These are phyloP conservation scores for Pemphigus obesinymphae DNA, from an alignment of 1,140 invertebrate species.

Conservation along the genomic window DNA sequence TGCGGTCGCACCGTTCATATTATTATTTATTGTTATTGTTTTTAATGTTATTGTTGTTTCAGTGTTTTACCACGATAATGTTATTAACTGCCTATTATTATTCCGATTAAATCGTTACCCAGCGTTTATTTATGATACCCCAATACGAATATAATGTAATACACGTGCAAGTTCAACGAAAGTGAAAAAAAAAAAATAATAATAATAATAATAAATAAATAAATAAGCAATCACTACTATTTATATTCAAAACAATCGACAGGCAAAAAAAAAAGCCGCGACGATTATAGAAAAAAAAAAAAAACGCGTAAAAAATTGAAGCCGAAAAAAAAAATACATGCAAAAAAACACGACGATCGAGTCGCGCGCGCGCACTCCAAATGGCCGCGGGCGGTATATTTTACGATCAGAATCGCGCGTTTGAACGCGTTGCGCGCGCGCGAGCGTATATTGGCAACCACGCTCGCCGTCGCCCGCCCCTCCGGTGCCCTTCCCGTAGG, in stretches of 20 bases:
- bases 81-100: too few relatives aligned
- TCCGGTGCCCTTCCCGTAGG: background rate
- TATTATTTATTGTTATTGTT: background rate
- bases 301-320: too few relatives aligned
- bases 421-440: background rate
- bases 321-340: too few relatives aligned
- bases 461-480: background rate
- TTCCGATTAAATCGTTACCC: too few relatives aligned
- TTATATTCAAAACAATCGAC: background rate
- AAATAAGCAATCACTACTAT: background rate
- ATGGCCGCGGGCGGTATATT: constrained; percentile 16
- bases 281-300: background rate
- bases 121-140: too few relatives aligned
- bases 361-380: background rate
- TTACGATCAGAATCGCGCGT: constrained; percentile 3
- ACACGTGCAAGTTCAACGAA: too few relatives aligned
- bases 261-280: background rate
- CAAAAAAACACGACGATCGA: background rate
- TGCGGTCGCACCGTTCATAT: background rate
- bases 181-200: background rate
- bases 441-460: constrained; percentile 10
- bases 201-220: background rate
- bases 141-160: too few relatives aligned
- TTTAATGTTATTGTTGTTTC: background rate
- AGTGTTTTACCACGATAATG: too few relatives aligned